Percentiles rank a stretch among this genome's conserved stretches.
phyloP scores from a whole-genome alignment of 2,113 vertebrate species.

The Brienomyrus longianalis region DNA sequence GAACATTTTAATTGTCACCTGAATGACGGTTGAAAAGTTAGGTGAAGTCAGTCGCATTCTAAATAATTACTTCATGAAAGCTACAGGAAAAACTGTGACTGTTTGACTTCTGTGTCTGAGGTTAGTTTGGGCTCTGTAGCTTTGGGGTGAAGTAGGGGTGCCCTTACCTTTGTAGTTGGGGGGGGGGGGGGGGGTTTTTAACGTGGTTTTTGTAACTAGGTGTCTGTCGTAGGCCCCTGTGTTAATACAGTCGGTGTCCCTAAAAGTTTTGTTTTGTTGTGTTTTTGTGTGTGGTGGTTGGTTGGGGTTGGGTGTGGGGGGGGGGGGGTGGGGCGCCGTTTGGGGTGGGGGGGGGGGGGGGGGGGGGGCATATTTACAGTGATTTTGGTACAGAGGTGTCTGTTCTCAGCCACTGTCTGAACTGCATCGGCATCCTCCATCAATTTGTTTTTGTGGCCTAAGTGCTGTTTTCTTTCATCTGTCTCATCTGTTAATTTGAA shows the following conservation, averaged over 20 bases:
- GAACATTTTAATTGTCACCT: background rate
- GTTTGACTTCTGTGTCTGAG: background rate
- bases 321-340: too few species aligned
- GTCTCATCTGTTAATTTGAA: background rate
- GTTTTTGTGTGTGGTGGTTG: too few species aligned
- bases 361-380: background rate
- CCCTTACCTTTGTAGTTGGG: background rate
- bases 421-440: too few species aligned
- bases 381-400: background rate
- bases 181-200: background rate
- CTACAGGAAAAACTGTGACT: background rate
- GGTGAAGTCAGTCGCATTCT: background rate
- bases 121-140: background rate
- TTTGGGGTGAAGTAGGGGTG: background rate
- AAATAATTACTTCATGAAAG: background rate
- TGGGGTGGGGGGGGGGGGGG: background rate
- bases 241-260: too few species aligned
- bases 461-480: background rate
- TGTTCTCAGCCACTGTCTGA: background rate
- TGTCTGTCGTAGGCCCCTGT: too few species aligned
- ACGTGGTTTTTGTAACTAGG: too few species aligned
- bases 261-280: too few species aligned
- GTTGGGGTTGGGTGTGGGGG: too few species aligned
- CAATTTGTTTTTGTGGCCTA: background rate
- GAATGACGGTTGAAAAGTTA: background rate